Evolutionary conservation across 1,140 invertebrate genomes (phyloP), one percentile per base, ranked within the genome.

Genomic region (Trichonephila clavipes): DNA sequence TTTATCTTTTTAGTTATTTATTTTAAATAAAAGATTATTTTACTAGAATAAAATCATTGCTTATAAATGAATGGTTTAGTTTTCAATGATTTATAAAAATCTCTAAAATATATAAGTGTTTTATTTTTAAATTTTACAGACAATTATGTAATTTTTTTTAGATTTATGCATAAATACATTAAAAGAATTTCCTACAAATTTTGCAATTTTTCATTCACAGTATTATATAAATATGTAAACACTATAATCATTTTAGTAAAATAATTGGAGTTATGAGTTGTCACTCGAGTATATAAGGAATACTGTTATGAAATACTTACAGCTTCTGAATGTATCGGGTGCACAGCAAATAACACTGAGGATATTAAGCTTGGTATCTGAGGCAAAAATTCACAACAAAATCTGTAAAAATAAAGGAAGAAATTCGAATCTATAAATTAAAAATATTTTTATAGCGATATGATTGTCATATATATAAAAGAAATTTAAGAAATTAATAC

Each of bases 321-420:
- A 95, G 99, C 99, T 96, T 99, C 99, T 44, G 98, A 99, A 95
- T 99, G 99, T 96, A 99, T 98, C 59, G 99, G 99, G 96, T 99
- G 99, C 86, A 99, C 98, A 90, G 98, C 98, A 96, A 99, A 99
- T 95, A 99, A 96, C 95, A 99, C 97, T 93, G 99, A 97, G 82
- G 98, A 97, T 72, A 99, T 97, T 98, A 97, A 98, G 98, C 95
- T 97, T 97, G 95, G 97, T 96, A 95, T 98, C 97, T 18, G 40
- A 62, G 92, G 72, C 59, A 94, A 59, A 69, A 94, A 94, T n/a
- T 66, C 58, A 24, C 14, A 61, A 58, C 86, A 89, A 59, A 94
- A 83, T 59, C 92, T 94, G 72, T 34, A 66, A 88, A n/a, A 28
- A 81, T 66, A 89, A 51, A 44, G 12, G 61, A 81, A 90, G 61